Base-by-base conservation (phyloP, 2,797 vertebrate genomes). In the Fundulus diaphanus region DNA sequence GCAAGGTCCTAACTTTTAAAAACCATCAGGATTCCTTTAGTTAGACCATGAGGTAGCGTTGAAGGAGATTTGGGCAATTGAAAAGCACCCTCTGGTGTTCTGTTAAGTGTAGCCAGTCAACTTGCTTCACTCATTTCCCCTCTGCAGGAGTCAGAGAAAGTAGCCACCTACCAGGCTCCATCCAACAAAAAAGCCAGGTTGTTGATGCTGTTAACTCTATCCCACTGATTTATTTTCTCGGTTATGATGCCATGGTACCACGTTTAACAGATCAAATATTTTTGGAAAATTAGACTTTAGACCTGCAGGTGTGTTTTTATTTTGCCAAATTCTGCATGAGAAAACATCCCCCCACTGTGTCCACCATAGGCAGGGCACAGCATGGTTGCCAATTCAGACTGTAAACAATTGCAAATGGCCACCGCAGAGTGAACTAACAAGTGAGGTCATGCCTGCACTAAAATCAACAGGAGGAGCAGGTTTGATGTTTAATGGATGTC, bases 231-330 rank as follows among this genome's bases (percentile, higher is more conserved):
- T 89, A 73, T 87, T 87, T 68, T 63, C 24, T 57, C 73, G 81
- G 78, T 70, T 68, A 70, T 44, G 61, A 73, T 8, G 66, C 69
- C 78, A 87, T 59, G 49, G 44, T 68, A 76, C 72, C 72, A 46
- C 37, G 77, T 29, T 73, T 65, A 90, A 86, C 67, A 80, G 76
- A 74, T 84, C 63, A 85, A 82, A 86, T 80, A 82, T 79, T 70
- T n/a, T 61, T 65, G 71, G 73, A 78, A 82, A 88, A 89, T 80
- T 70, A 48, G 76, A 88, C 80, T 81, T 83, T 40, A 83, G 66
- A 79, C 68, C 76, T 79, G 79, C 79, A 86, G 88, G 79, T 82
- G 70, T 73, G 63, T 73, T 72, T n/a, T 74, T 79, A 27, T 74
- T 83, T 72, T 52, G 29, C 48, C 70, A 79, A 72, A 82, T 68